Base-by-base conservation (phyloP, 2,888 invertebrate species). In the Dinocampus coccinellae region DNA sequence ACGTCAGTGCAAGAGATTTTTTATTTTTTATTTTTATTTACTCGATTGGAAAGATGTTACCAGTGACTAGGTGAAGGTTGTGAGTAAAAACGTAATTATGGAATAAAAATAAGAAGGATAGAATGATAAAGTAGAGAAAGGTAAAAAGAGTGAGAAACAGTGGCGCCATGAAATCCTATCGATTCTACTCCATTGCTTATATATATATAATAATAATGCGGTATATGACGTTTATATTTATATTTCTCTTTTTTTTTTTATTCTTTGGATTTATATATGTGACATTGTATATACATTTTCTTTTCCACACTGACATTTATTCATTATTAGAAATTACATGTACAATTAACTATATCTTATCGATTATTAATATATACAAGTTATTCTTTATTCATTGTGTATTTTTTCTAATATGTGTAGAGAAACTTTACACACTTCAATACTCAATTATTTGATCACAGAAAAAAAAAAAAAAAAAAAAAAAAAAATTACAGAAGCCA, bases 21-120 rank as follows among this genome's bases (percentile, higher is more conserved):
- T 20, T 39, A 57, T 26, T 29, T 58, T 29, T 16, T 26, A n/a
- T n/a, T n/a, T n/a, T n/a, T n/a, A n/a, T n/a, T n/a, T n/a, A n/a
- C n/a, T n/a, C n/a, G n/a, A n/a, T n/a, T 36, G 52, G 34, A 11
- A 29, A 26, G 33, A 53, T 53, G 47, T 52, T 52, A 52, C 22
- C 52, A 65, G 67, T 67, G 70, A 77, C 74, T 77, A 72, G 77
- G 77, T 79, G 76, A 80, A 79, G 79, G 78, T 80, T 78, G 73
- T 73, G 69, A 73, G 76, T 75, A 69, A 73, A 76, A 70, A 68
- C 65, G 66, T 73, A 77, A 79, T 78, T 78, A 75, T 74, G 64
- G 67, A 57, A 29, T 26, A 52, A 69, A 34, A 64, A 36, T 39
- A 63, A 36, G 55, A 53, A n/a, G 55, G 52, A 16, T 20, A 47